A percentile compares a stretch with the other conserved stretches of the same genome.
These are phyloP conservation scores for Lordiphosa clarofinis DNA, from an alignment of 1,140 invertebrate genomes.

Conservation along the genomic window DNA sequence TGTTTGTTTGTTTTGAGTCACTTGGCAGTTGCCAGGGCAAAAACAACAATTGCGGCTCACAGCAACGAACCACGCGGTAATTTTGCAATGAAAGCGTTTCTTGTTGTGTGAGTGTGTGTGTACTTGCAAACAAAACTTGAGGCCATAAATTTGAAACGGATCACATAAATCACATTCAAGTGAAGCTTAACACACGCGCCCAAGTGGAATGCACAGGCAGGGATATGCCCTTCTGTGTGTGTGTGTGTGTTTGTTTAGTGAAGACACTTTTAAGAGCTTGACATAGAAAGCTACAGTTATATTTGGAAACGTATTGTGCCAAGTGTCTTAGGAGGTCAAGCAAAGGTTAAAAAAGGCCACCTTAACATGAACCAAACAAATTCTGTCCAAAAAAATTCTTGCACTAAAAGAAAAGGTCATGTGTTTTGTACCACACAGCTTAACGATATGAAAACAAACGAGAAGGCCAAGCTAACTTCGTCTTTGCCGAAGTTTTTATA, in stretches of 20 bases:
- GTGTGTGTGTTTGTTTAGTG: conserved; percentile 20
- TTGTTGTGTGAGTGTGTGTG: conserved; percentile 19
- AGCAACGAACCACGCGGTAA: conserved; percentile 57
- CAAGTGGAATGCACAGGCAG: conserved; percentile 51
- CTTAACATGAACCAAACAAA: not conserved
- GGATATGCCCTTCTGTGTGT: conserved; percentile 1
- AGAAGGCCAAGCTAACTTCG: too few species aligned
- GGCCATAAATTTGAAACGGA: conserved; percentile 74
- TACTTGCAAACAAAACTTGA: conserved; percentile 64
- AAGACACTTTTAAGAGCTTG: conserved; percentile 24
- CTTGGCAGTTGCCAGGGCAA: conserved; percentile 43
- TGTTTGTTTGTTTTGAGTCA: conserved; percentile 58
- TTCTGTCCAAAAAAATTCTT: not conserved
- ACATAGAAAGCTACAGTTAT: conserved; percentile 29
- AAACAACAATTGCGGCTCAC: conserved; percentile 44
- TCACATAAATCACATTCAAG: conserved; percentile 78
- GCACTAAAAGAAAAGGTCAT: too few species aligned
- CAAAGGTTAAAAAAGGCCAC: not conserved
- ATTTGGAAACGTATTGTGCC: conserved; percentile 30
- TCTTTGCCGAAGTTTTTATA: too few species aligned
- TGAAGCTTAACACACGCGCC: conserved; percentile 76
- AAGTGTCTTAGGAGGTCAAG: conserved; percentile 21
- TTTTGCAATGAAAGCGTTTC: conserved; percentile 57
- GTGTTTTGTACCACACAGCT: too few species aligned
- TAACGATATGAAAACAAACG: too few species aligned